phyloP scores from a whole-genome alignment of 2,797 vertebrate species.

The Mormyrus proboscirostris region DNA sequence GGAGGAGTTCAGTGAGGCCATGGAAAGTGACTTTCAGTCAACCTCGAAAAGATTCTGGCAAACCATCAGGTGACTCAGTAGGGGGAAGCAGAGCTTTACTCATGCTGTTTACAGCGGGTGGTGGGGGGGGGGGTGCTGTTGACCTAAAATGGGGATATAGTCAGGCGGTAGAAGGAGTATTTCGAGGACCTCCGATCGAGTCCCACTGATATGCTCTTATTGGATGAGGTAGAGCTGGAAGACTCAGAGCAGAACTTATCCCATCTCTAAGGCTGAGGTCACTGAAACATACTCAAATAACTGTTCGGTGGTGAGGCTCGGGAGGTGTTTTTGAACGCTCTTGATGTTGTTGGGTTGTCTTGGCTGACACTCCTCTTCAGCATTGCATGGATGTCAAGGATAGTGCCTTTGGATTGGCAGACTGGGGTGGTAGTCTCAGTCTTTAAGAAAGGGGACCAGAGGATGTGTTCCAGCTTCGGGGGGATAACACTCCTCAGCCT shows the following conservation, averaged over 20 bases:
- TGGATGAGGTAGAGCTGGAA: not conserved
- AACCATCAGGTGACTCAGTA: not conserved
- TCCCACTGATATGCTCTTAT: not conserved
- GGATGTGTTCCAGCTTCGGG: not conserved
- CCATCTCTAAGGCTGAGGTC: not conserved
- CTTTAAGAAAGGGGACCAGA: not conserved
- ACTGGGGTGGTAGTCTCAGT: not conserved
- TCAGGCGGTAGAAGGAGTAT: not conserved
- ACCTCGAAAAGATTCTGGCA: too few relatives aligned
- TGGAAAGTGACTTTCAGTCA: too few relatives aligned
- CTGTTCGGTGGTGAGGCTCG: not conserved
- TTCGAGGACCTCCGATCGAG: not conserved
- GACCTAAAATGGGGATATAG: not conserved
- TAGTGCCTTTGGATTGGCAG: not conserved
- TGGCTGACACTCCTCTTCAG: not conserved
- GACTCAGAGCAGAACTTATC: not conserved
- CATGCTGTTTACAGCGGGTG: not conserved
- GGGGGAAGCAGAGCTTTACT: not conserved
- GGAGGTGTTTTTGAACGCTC: not conserved
- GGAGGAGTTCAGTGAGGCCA: too few relatives aligned
- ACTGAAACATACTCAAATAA: not conserved
- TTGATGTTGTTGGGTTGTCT: not conserved
- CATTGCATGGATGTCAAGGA: not conserved
- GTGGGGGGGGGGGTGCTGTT: not conserved
- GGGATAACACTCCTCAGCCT: not conserved